Evolutionary conservation across 2,797 vertebrate genomes (phyloP).

Genomic region (Tolypeutes matacus): DNA sequence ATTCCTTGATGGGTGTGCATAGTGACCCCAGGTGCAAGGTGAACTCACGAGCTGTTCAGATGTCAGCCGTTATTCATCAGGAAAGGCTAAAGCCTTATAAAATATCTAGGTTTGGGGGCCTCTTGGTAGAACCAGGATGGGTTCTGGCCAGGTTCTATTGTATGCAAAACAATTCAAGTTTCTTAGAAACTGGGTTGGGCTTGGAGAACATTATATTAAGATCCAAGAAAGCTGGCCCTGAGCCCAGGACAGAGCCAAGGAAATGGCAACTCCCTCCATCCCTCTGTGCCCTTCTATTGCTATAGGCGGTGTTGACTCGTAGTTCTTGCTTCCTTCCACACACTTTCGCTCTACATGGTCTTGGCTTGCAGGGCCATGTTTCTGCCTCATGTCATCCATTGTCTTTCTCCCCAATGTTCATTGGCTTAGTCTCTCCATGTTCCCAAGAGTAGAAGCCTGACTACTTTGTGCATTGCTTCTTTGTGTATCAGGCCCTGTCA

Average conservation of each 20-base stretch:
- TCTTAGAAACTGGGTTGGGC: neutral
- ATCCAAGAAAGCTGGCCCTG: neutral
- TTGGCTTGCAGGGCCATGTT: neutral
- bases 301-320: neutral
- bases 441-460: neutral
- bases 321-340: neutral
- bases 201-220: neutral
- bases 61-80: neutral
- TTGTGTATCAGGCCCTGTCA: neutral
- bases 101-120: neutral
- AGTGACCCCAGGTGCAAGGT: neutral
- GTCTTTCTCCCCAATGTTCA: neutral
- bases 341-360: neutral
- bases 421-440: neutral
- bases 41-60: neutral
- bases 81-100: neutral
- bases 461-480: neutral
- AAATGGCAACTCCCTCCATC: neutral
- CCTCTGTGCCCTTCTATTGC: neutral
- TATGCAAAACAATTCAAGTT: neutral
- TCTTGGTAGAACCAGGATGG: neutral
- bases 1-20: neutral
- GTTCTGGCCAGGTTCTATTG: neutral
- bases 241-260: neutral
- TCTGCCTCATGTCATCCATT: neutral